Evolutionary conservation across 2,888 invertebrate genomes (phyloP).

Genomic region (Tenthredo mesomela): DNA sequence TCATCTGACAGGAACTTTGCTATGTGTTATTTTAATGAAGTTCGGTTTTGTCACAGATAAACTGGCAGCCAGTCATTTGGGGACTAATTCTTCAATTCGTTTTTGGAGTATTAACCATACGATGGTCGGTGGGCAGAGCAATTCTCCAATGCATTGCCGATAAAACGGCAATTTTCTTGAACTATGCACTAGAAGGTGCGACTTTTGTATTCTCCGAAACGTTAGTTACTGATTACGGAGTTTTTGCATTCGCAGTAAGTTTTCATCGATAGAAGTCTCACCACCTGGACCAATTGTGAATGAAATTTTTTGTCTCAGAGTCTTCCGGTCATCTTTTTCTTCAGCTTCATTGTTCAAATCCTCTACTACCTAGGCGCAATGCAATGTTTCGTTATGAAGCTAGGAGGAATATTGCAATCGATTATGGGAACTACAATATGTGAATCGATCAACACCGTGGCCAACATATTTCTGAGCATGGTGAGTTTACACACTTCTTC

Average conservation of each 20-base stretch:
- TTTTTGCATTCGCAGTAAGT: conserved; percentile 93
- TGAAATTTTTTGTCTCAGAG: conserved; percentile 79
- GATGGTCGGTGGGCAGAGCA: conserved; percentile 89
- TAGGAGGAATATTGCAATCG: conserved; percentile 88
- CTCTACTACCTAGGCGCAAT: conserved; percentile 93
- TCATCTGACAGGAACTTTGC: not conserved
- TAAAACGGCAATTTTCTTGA: conserved; percentile 88
- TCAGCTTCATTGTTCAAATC: conserved; percentile 94
- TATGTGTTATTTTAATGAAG: not conserved
- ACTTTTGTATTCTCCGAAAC: conserved; percentile 90
- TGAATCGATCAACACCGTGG: conserved; percentile 95
- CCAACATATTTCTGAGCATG: conserved; percentile 97
- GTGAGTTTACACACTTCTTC: conserved; percentile 78
- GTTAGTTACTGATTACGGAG: conserved; percentile 81
- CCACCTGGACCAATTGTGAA: conserved; percentile 29
- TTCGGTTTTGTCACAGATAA: conserved; percentile 78
- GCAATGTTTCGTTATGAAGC: conserved; percentile 90
- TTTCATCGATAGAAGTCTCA: not conserved
- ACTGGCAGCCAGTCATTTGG: conserved; percentile 89
- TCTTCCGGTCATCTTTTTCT: conserved; percentile 95
- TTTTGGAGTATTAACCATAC: conserved; percentile 91
- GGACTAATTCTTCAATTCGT: conserved; percentile 92
- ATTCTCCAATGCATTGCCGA: conserved; percentile 86
- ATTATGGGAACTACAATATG: conserved; percentile 94
- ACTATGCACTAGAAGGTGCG: conserved; percentile 89